phyloP scores from a whole-genome alignment of 2,888 invertebrate species.

The Chrysolina oricalcia region DNA sequence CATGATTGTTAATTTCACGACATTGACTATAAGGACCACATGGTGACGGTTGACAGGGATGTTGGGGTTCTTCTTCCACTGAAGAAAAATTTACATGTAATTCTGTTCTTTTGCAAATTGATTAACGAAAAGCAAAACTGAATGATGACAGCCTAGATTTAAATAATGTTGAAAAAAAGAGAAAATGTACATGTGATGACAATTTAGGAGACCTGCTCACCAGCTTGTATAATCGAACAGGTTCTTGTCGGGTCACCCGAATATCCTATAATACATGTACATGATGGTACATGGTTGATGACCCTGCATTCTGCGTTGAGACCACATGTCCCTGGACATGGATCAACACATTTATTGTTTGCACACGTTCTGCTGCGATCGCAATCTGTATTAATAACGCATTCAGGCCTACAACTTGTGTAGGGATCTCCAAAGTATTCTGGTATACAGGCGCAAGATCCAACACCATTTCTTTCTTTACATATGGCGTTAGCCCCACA shows the following conservation, averaged over 20 bases:
- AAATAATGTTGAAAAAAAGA: not conserved
- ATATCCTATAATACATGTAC: conserved; percentile 76
- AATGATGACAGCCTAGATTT: too few relatives aligned
- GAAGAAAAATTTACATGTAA: conserved; percentile 43
- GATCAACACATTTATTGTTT: conserved; percentile 79
- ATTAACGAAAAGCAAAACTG: too few relatives aligned
- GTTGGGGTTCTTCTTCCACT: conserved; percentile 64
- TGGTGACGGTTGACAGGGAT: conserved; percentile 78
- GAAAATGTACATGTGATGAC: not conserved
- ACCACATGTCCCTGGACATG: conserved; percentile 77
- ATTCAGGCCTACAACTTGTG: conserved; percentile 80
- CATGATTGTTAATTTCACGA: conserved; percentile 77
- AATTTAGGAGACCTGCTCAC: conserved; percentile 61
- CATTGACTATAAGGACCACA: conserved; percentile 81
- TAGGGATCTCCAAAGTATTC: conserved; percentile 80
- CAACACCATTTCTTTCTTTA: conserved; percentile 77
- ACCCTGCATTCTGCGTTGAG: conserved; percentile 76
- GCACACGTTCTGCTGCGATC: conserved; percentile 77
- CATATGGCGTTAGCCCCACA: conserved; percentile 82
- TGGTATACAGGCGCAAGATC: conserved; percentile 78
- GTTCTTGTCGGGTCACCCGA: conserved; percentile 77
- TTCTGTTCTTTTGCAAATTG: not conserved
- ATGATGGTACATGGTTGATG: conserved; percentile 80
- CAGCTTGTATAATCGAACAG: conserved; percentile 68
- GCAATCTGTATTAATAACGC: conserved; percentile 80